Evolutionary conservation across 2,888 invertebrate species (phyloP).

Genomic region (Hydriomena furcata): DNA sequence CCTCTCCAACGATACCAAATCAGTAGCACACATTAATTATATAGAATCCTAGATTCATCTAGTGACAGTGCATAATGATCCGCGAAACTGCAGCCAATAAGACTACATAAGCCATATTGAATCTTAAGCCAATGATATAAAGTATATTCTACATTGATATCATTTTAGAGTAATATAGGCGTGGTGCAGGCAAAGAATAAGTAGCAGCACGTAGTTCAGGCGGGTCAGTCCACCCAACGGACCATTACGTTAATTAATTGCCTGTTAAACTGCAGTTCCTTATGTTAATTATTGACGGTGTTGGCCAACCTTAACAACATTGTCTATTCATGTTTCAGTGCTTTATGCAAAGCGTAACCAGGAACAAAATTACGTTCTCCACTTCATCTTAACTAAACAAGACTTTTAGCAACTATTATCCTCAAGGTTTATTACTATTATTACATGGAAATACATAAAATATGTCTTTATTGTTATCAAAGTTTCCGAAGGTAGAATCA

Average conservation of each 20-base stretch:
- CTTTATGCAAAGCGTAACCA: slow-evolving; percentile 2
- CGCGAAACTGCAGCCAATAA: no score
- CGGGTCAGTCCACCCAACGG: slow-evolving; percentile 53
- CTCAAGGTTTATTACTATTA: no score
- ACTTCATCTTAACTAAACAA: no score
- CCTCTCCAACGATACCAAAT: neutral
- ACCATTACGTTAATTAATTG: slow-evolving; percentile 56
- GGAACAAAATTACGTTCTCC: neutral
- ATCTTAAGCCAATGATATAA: no score
- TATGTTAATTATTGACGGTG: slow-evolving; percentile 32
- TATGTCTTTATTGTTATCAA: no score
- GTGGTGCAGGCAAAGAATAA: slow-evolving; percentile 4
- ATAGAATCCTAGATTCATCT: no score
- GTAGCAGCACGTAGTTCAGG: slow-evolving; percentile 35
- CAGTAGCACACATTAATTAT: no score
- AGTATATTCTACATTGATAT: neutral
- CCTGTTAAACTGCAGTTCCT: slow-evolving; percentile 56
- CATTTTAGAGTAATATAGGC: neutral
- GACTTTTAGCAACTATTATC: no score
- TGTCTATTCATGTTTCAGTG: slow-evolving; percentile 22
- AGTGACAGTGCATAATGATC: no score
- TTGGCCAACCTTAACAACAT: slow-evolving; percentile 22
- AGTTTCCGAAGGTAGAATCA: no score
- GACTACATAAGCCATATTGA: no score
- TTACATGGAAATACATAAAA: no score